Conservation (phyloP, 2,888 invertebrate genomes). For the Sipha maydis region DNA sequence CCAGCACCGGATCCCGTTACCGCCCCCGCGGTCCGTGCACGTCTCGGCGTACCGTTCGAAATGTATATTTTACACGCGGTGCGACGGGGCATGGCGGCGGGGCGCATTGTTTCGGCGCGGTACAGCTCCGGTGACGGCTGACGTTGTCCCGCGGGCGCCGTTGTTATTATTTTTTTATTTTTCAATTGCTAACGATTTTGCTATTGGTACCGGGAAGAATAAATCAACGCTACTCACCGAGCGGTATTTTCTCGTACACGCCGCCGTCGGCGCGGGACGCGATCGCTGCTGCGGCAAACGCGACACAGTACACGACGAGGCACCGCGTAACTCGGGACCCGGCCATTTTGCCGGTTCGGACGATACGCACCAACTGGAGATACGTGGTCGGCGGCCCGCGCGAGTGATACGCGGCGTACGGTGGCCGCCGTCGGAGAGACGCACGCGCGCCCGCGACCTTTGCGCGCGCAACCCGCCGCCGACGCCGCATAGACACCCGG, state of each 20-base stretch:
- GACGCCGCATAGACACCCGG: neutral
- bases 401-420: conserved; percentile 32
- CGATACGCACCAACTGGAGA: conserved; percentile 59
- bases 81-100: too few species aligned
- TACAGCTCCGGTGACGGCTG: too few species aligned
- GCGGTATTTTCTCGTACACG: conserved; percentile 53
- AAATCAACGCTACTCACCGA: conserved; percentile 29
- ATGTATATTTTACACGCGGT: too few species aligned
- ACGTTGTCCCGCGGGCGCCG: too few species aligned
- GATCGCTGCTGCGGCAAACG: conserved; percentile 43
- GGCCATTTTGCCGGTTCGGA: conserved; percentile 59
- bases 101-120: too few species aligned
- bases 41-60: too few species aligned
- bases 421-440: neutral
- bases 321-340: conserved; percentile 39
- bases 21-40: too few species aligned
- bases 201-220: too few species aligned
- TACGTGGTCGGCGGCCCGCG: conserved; percentile 18
- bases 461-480: conserved; percentile 12
- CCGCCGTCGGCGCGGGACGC: conserved; percentile 24
- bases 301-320: conserved; percentile 23
- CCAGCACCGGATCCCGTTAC: too few species aligned
- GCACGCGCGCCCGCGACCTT: conserved; percentile 7
- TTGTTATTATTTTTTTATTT: too few species aligned
- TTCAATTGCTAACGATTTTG: neutral